Percentiles rank a stretch among this genome's conserved stretches.
Evolutionary conservation across 2,888 invertebrate genomes (phyloP).

Genomic region (Aquatica leii): DNA sequence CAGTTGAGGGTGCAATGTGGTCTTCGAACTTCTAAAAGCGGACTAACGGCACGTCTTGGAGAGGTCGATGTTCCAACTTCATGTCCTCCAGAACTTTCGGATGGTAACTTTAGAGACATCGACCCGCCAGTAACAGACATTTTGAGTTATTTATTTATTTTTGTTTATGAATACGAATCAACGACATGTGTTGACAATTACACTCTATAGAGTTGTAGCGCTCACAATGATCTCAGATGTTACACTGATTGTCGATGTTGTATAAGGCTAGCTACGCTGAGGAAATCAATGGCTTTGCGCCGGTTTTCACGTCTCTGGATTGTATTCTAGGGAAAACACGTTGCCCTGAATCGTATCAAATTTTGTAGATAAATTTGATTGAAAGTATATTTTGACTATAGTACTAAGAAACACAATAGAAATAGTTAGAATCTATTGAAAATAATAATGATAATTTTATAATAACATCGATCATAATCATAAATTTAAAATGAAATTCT

Average conservation of each 20-base stretch:
- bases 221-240: slow-evolving; percentile 35
- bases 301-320: slow-evolving; percentile 46
- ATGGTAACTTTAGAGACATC: slow-evolving; percentile 69
- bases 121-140: slow-evolving; percentile 45
- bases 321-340: slow-evolving; percentile 32
- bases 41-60: slow-evolving; percentile 74
- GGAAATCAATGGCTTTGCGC: slow-evolving; percentile 56
- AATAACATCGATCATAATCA: no score
- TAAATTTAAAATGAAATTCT: no score
- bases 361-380: slow-evolving; percentile 21
- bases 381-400: no score
- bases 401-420: no score
- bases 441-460: no score
- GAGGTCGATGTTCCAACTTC: slow-evolving; percentile 65
- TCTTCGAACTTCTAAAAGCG: slow-evolving; percentile 72
- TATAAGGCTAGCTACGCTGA: slow-evolving; percentile 39
- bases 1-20: slow-evolving; percentile 79
- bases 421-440: no score
- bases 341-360: slow-evolving; percentile 23
- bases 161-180: slow-evolving; percentile 10
- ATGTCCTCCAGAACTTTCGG: slow-evolving; percentile 57
- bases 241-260: slow-evolving; percentile 43
- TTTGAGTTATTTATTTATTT: slow-evolving; percentile 11
- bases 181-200: slow-evolving; percentile 15
- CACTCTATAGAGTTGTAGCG: slow-evolving; percentile 16